A percentile compares a stretch with the other conserved stretches of the same genome.
These are phyloP conservation scores for Calliphora vicina DNA, from an alignment of 1,140 invertebrate species.

Conservation along the genomic window DNA sequence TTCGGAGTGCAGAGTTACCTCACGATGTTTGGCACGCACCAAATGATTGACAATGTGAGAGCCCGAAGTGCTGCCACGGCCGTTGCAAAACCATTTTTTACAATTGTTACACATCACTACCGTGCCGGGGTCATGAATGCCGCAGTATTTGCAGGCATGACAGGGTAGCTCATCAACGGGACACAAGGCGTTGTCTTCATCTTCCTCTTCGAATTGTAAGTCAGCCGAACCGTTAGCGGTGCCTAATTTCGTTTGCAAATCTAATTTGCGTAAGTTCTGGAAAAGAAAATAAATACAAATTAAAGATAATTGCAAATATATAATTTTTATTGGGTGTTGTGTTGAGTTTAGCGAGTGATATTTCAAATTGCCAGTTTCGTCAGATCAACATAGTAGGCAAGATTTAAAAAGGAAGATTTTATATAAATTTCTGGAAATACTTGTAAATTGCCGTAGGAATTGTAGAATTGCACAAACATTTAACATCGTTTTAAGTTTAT, in stretches of 20 bases:
- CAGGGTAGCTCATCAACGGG: constrained; percentile 80
- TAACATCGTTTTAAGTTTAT: no score
- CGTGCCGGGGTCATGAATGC: constrained; percentile 96
- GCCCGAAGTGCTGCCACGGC: constrained; percentile 95
- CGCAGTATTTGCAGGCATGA: constrained; percentile 98
- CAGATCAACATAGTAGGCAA: no score
- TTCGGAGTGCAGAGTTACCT: constrained; percentile 97
- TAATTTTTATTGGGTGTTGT: no score
- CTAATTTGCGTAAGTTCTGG: constrained; percentile 66
- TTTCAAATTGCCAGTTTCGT: no score
- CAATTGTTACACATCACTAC: constrained; percentile 99
- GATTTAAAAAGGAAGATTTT: no score
- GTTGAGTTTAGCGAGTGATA: no score
- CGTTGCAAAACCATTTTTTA: constrained; percentile 99
- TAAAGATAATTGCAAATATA: no score
- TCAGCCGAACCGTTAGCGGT: constrained; percentile 79
- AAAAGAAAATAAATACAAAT: constrained; percentile 19
- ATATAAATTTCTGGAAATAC: no score
- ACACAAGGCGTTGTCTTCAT: constrained; percentile 76
- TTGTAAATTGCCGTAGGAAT: no score
- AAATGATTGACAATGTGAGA: constrained; percentile 99
- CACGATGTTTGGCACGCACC: constrained; percentile 97
- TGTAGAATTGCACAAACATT: no score
- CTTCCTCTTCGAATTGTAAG: constrained; percentile 88
- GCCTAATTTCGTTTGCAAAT: constrained; percentile 74